Conservation (phyloP, 2,888 invertebrate genomes). For the Epinotia brunnichana region DNA sequence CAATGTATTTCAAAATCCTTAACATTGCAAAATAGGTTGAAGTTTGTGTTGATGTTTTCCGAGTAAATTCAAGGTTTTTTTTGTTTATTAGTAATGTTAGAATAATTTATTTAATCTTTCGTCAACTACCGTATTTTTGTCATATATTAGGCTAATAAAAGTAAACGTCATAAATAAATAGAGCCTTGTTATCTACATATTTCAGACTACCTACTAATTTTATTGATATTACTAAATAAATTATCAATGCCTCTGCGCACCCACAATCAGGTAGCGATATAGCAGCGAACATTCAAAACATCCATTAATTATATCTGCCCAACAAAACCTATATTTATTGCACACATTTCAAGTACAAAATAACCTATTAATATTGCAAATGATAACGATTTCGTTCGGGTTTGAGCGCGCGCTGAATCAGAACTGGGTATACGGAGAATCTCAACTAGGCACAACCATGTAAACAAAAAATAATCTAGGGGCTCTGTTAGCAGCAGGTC, state of each 20-base stretch:
- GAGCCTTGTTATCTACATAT: neutral
- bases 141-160: too few relatives aligned
- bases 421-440: slow-evolving; percentile 1
- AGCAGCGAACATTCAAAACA: slow-evolving; percentile 29
- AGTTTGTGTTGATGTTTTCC: too few relatives aligned
- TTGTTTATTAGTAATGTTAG: too few relatives aligned
- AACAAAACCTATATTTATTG: slow-evolving; percentile 65
- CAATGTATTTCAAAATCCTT: too few relatives aligned
- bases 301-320: slow-evolving; percentile 26
- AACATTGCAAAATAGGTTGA: too few relatives aligned
- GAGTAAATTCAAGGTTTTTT: too few relatives aligned
- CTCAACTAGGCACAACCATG: too few relatives aligned
- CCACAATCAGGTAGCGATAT: slow-evolving; percentile 32
- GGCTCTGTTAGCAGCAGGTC: too few relatives aligned
- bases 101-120: too few relatives aligned
- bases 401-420: slow-evolving; percentile 7
- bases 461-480: too few relatives aligned
- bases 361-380: slow-evolving; percentile 77
- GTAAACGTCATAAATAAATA: too few relatives aligned
- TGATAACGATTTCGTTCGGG: slow-evolving; percentile 66
- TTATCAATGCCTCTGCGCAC: slow-evolving; percentile 5
- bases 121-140: too few relatives aligned
- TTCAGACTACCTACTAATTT: neutral
- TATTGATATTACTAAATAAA: slow-evolving; percentile 30
- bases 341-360: slow-evolving; percentile 58